Percentiles rank a stretch among this genome's conserved stretches.
Conservation (phyloP, 2,888 invertebrate genomes). For the Bellardia bayeri region DNA sequence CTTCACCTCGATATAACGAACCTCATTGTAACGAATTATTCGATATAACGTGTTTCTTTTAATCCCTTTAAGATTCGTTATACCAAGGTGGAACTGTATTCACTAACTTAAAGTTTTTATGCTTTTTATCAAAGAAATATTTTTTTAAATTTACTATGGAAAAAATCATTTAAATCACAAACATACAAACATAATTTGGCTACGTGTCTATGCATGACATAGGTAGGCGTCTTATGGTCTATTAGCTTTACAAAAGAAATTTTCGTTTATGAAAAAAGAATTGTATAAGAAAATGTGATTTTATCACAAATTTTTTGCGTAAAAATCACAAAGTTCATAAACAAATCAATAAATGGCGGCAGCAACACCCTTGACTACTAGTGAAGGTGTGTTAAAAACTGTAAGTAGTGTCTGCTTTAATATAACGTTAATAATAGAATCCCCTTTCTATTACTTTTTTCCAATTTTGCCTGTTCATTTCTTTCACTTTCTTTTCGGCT, state of each 20-base stretch:
- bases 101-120: no score
- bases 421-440: conserved; percentile 33
- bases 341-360: conserved; percentile 27
- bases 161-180: no score
- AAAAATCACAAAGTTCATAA: conserved; percentile 3
- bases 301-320: not conserved
- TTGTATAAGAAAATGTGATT: not conserved
- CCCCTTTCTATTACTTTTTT: conserved; percentile 20
- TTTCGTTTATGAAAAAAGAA: not conserved
- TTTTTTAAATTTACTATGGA: conserved; percentile 2
- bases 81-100: no score
- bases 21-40: no score
- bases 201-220: conserved; percentile 44
- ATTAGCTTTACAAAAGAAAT: not conserved
- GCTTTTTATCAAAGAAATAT: not conserved
- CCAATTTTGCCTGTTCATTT: conserved; percentile 1
- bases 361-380: conserved; percentile 16
- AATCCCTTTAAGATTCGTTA: no score
- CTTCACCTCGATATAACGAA: no score
- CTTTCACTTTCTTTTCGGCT: not conserved
- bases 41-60: no score
- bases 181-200: conserved; percentile 22
- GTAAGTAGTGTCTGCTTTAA: conserved; percentile 5
- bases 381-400: not conserved
- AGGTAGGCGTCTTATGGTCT: conserved; percentile 54